phyloP scores from a whole-genome alignment of 2,113 vertebrate genomes.

The Myanophis thanlyinensis region DNA sequence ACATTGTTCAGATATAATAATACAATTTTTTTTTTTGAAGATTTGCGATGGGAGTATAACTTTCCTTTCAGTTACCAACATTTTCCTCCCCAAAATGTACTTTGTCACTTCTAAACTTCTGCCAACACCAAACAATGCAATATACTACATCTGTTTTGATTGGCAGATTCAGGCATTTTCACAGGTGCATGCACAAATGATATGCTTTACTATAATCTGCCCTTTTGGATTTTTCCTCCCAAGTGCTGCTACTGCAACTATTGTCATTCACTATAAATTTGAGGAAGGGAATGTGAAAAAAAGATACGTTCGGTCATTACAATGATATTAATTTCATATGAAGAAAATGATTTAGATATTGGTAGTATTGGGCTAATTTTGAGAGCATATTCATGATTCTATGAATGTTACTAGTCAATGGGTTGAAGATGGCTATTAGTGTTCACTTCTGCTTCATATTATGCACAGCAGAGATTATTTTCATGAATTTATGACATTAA shows the following conservation, averaged over 20 bases:
- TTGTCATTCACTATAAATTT: background rate
- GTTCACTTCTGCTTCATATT: background rate
- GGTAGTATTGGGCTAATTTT: background rate
- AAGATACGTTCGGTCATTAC: background rate
- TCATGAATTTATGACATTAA: background rate
- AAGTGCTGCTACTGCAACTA: background rate
- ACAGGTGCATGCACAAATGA: background rate
- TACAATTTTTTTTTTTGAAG: background rate
- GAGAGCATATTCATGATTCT: background rate
- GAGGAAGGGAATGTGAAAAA: background rate
- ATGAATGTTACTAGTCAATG: background rate
- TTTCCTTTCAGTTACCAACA: background rate
- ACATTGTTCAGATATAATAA: background rate
- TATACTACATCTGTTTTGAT: background rate
- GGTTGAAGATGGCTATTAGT: background rate
- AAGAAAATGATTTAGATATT: background rate
- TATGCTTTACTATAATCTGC: background rate
- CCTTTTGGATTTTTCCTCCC: background rate
- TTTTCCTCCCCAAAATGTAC: background rate
- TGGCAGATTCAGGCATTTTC: background rate
- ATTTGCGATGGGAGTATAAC: background rate
- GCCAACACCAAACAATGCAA: background rate
- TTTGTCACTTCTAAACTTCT: background rate
- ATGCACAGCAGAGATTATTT: background rate
- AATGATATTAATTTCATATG: background rate